A percentile compares a stretch with the other conserved stretches of the same genome.
Evolutionary conservation across 2,888 invertebrate species (phyloP).

Genomic region (Eupithecia vulgata): DNA sequence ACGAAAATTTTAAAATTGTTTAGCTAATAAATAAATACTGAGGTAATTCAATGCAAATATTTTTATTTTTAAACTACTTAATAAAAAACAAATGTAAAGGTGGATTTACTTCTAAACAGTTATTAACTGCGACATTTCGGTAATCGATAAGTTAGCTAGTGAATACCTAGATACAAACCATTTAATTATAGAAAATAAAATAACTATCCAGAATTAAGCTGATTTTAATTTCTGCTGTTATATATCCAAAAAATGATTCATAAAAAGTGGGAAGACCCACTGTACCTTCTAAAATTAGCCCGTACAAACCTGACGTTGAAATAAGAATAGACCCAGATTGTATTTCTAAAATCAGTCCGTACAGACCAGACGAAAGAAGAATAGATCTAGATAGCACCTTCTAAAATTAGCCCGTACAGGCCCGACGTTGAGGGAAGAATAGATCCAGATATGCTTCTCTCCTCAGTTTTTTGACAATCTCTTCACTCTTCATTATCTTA

Average conservation of each 20-base stretch:
- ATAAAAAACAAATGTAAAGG: not conserved
- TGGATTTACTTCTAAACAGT: not conserved
- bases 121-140: not conserved
- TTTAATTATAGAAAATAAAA: too few relatives aligned
- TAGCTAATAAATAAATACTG: not conserved
- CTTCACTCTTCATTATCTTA: conserved; percentile 79
- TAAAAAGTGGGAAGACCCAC: not conserved
- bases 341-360: too few relatives aligned
- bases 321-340: too few relatives aligned
- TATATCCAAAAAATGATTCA: not conserved
- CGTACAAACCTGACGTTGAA: too few relatives aligned
- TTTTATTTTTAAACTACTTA: not conserved
- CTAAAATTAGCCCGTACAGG: conserved; percentile 48
- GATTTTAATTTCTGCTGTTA: not conserved
- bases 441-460: conserved; percentile 79
- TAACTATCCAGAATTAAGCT: too few relatives aligned
- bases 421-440: conserved; percentile 75
- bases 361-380: too few relatives aligned
- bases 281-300: not conserved
- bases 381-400: too few relatives aligned
- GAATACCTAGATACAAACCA: too few relatives aligned
- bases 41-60: not conserved
- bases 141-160: not conserved
- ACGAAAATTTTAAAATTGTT: too few relatives aligned
- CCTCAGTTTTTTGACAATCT: conserved; percentile 75